A percentile compares a stretch with the other conserved stretches of the same genome.
Conservation (phyloP, 2,888 invertebrate genomes). For the Drosophila subquinaria region DNA sequence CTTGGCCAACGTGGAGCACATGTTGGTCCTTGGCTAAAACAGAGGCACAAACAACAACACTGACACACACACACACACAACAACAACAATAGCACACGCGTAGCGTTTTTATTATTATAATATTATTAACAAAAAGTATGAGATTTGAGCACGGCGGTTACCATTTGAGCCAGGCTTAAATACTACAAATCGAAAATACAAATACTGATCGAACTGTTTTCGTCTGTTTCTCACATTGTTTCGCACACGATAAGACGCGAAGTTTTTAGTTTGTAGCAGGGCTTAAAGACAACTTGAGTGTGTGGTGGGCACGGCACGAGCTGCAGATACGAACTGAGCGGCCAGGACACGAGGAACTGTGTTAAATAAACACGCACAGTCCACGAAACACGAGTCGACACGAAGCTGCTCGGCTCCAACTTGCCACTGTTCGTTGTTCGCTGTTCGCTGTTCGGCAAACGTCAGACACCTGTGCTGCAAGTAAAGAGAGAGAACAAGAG, state of each 20-base stretch:
- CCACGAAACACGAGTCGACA: slow-evolving; percentile 27
- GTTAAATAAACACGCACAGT: slow-evolving; percentile 73
- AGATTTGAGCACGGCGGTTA: slow-evolving; percentile 40
- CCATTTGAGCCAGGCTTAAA: slow-evolving; percentile 53
- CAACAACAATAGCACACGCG: slow-evolving; percentile 4
- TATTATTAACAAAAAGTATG: slow-evolving; percentile 30
- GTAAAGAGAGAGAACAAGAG: slow-evolving; percentile 16
- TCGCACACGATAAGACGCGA: slow-evolving; percentile 38
- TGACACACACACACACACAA: background rate
- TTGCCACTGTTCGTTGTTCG: slow-evolving; percentile 26
- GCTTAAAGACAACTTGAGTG: slow-evolving; percentile 3
- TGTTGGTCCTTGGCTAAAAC: slow-evolving; percentile 26
- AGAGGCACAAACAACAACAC: slow-evolving; percentile 21
- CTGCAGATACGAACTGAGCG: slow-evolving; percentile 75
- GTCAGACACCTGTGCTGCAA: slow-evolving; percentile 50
- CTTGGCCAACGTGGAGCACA: slow-evolving; percentile 39
- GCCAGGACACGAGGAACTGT: slow-evolving; percentile 66
- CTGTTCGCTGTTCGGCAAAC: slow-evolving; percentile 18
- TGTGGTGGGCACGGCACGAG: slow-evolving; percentile 60
- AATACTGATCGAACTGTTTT: slow-evolving; percentile 32
- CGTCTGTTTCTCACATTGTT: slow-evolving; percentile 47
- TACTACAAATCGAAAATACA: slow-evolving; percentile 15
- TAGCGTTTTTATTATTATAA: background rate
- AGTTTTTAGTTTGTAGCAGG: background rate
- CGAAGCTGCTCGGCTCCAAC: slow-evolving; percentile 32